These are phyloP conservation scores for Pelodytes ibericus DNA, from an alignment of 2,797 vertebrate genomes.

Conservation along the genomic window DNA sequence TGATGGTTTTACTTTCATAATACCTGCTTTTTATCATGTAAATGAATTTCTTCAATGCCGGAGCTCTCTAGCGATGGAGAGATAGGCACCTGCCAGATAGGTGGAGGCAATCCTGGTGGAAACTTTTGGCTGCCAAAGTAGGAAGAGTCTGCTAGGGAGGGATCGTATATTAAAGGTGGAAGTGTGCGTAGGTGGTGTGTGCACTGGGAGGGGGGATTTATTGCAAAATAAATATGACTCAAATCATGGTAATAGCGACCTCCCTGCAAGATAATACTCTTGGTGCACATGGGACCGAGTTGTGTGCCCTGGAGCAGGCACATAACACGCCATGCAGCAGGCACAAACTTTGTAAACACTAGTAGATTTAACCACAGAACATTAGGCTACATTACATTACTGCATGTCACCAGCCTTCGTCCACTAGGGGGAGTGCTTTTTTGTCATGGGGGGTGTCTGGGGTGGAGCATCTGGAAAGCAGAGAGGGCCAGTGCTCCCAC, in stretches of 20 bases:
- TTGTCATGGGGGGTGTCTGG: no score
- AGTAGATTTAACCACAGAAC: no score
- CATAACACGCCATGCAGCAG: not conserved
- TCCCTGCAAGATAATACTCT: no score
- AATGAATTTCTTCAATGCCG: not conserved
- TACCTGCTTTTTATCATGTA: not conserved
- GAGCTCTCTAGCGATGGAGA: not conserved
- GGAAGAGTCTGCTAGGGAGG: slow-evolving; percentile 17
- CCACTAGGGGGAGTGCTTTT: no score
- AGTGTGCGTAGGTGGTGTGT: not conserved
- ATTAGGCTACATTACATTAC: no score
- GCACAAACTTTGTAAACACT: no score
- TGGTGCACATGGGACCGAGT: no score
- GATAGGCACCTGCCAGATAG: not conserved
- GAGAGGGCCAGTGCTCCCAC: no score
- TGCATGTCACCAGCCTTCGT: no score
- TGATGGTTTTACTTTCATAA: no score
- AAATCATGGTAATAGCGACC: not conserved
- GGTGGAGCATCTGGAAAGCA: no score
- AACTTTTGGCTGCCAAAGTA: slow-evolving; percentile 7
- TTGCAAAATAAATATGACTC: not conserved
- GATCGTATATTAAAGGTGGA: not conserved
- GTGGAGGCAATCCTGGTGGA: no score
- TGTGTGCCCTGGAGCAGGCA: not conserved
- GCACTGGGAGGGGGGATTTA: not conserved